Evolutionary conservation across 2,113 vertebrate species (phyloP), one percentile per base, ranked within the genome.

Genomic region (Chaenocephalus aceratus): DNA sequence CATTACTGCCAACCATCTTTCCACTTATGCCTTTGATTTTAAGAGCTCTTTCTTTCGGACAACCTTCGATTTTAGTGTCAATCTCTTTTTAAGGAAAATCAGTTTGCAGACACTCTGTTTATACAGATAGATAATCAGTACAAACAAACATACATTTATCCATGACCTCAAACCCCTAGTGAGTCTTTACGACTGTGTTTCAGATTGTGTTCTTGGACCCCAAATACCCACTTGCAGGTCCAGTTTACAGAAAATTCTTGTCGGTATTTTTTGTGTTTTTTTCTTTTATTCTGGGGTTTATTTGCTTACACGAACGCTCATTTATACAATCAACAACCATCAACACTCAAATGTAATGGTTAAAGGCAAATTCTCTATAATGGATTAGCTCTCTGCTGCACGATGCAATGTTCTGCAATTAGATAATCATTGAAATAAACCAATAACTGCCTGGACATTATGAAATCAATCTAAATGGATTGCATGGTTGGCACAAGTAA

Each of bases 401-500:
- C 54, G 54, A n/a, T 51, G 23, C 12, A 34, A 77, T 51, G 53
- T 18, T 34, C 63, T 80, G 34, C 23, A n/a, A 13, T 16, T 1
- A n/a, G 14, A 48, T 36, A 54, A 44, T 21, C 5, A 63, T 4
- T 26, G 9, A 66, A 45, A 57, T 12, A 62, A 3, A 41, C 0
- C 56, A 65, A 66, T 45, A 1, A 11, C 48, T 70, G 21, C 1
- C 15, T 6, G 34, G 7, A 72, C 8, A 10, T 45, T 10, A n/a
- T 45, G 9, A 46, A 57, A 68, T 60, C 56, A 51, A 15, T 62
- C 15, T 60, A 2, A 52, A 36, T 12, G 6, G 6, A 2, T 0
- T 53, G 8, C 36, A 14, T 21, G 30, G 68, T 73, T 62, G 52
- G 11, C 26, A 51, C 18, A 53, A 51, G 64, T 77, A 10, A 64